Base-by-base conservation (phyloP, 2,888 invertebrate species). In the Drosophila pegasa region DNA sequence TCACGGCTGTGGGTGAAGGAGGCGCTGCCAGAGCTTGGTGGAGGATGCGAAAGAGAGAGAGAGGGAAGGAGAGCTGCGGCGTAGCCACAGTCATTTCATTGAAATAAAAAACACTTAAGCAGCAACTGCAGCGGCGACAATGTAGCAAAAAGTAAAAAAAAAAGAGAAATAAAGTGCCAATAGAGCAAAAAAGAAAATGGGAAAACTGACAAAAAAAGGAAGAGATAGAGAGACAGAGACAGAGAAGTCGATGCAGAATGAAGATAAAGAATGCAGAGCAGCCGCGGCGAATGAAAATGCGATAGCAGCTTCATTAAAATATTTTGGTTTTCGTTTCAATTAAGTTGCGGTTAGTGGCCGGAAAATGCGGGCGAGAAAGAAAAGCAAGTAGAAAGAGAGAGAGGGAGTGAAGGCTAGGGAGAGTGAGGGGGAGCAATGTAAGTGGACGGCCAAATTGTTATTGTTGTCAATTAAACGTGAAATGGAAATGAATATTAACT, bases 281-380 rank as follows among this genome's bases (percentile, higher is more conserved):
- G 54, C 31, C 29, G 47, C 27, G 18, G 20, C 52, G 67, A 80
- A 73, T 80, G 78, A 60, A 72, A 81, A 75, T 74, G 59, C 61
- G 59, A 51, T 37, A 51, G 68, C 75, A 55, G 85, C 79, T 84
- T 87, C 85, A 82, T 87, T 82, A 87, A 84, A 71, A 78, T 73
- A 84, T 67, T 67, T 65, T 69, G 85, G 76, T 85, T 78, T 81
- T 76, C 87, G 78, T 82, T 82, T 84, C 87, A 82, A 82, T 82
- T 87, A 82, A 84, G 75, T 82, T 84, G 87, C 87, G 87, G 82
- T 71, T 82, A 55, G 63, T 84, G 75, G 75, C 72, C 75, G 74
- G 75, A 72, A 87, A 87, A 70, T 80, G 80, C 71, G 68, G 75
- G 76, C 59, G 75, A 14, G 14, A 18, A 16, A 20, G 33, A 29